Conservation (phyloP, 2,888 invertebrate genomes). For the Drosophila eohydei region DNA sequence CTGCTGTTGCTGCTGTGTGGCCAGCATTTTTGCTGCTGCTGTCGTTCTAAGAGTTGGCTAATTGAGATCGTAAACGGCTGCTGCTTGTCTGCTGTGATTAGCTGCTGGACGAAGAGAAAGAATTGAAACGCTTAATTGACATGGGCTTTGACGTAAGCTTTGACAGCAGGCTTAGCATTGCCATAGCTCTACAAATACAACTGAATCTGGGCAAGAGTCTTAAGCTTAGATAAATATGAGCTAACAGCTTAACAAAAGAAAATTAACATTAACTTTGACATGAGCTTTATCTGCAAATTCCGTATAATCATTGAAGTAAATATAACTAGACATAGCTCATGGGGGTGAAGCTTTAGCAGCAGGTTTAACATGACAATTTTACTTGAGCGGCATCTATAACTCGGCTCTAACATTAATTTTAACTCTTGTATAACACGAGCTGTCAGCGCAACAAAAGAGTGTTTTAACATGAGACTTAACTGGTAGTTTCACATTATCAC, state of each 20-base stretch:
- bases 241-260: background rate
- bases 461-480: background rate
- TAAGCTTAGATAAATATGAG: too few relatives aligned
- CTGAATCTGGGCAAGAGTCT: too few relatives aligned
- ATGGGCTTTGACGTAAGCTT: slow-evolving; percentile 1
- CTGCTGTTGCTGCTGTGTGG: slow-evolving; percentile 56
- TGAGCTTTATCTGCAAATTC: background rate
- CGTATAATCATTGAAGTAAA: background rate
- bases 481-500: too few relatives aligned
- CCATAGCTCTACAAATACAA: background rate
- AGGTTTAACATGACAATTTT: background rate
- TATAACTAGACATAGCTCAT: background rate
- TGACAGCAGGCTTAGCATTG: background rate
- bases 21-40: slow-evolving; percentile 54
- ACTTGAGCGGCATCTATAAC: background rate
- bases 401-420: background rate
- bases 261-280: background rate
- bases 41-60: slow-evolving; percentile 38
- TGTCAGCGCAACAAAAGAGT: background rate
- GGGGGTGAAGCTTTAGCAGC: background rate
- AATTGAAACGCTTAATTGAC: background rate
- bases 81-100: slow-evolving; percentile 33
- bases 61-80: slow-evolving; percentile 62
- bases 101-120: background rate
- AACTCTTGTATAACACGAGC: background rate